These are phyloP conservation scores for Alfaro cultratus DNA, from an alignment of 2,797 vertebrate genomes.

Conservation along the genomic window DNA sequence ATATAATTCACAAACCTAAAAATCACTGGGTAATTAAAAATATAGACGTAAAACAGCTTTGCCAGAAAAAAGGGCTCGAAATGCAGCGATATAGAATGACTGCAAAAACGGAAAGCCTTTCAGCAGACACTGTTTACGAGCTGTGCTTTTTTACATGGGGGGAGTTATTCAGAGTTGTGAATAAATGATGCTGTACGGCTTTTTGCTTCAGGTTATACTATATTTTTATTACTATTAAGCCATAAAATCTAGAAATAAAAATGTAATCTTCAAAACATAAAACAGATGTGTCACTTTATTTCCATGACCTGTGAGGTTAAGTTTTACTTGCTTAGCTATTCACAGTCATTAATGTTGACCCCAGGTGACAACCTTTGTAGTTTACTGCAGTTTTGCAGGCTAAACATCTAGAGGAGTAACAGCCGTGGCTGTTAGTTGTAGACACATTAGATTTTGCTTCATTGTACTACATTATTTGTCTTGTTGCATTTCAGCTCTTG, in stretches of 20 bases:
- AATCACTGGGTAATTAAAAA: not conserved
- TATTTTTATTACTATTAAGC: not conserved
- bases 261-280: not conserved
- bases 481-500: constrained; percentile 43
- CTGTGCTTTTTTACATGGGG: not conserved
- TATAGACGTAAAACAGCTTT: not conserved
- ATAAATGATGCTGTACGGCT: not conserved
- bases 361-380: not conserved
- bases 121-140: not conserved
- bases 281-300: not conserved
- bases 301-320: not conserved
- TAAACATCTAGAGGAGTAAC: not conserved
- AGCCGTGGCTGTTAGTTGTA: not conserved
- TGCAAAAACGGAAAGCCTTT: not conserved
- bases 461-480: constrained; percentile 25
- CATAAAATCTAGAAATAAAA: not conserved
- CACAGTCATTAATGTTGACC: not conserved
- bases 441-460: constrained; percentile 7
- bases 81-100: not conserved
- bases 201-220: not conserved
- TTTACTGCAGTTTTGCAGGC: not conserved
- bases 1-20: not conserved
- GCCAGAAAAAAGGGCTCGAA: not conserved
- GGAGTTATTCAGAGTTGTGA: not conserved
- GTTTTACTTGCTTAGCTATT: not conserved